A percentile compares a stretch with the other conserved stretches of the same genome.
These are phyloP conservation scores for Natrix natrix DNA, from an alignment of 2,797 vertebrate species.

Conservation along the genomic window DNA sequence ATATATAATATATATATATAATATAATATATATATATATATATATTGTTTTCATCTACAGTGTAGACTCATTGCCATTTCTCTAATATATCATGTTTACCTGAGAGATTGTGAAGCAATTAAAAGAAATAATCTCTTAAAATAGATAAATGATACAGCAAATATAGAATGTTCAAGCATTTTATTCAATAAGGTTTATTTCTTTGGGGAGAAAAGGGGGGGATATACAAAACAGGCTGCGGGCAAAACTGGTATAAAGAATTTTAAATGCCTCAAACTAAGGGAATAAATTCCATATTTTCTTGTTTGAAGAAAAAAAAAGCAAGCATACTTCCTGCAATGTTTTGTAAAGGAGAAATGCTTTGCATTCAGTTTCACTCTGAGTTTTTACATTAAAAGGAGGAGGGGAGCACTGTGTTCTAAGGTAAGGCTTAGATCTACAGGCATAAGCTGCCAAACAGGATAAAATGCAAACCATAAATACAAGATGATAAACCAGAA, in stretches of 20 bases:
- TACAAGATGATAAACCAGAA: slow-evolving; percentile 29
- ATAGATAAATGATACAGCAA: not conserved
- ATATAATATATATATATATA: too few species aligned
- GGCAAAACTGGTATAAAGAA: not conserved
- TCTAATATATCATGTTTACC: not conserved
- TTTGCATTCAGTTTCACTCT: slow-evolving; percentile 35
- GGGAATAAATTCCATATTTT: not conserved
- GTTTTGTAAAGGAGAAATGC: not conserved
- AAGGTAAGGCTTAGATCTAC: not conserved
- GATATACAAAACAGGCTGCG: not conserved
- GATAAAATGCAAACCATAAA: slow-evolving; percentile 14
- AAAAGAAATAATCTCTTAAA: not conserved
- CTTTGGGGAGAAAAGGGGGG: not conserved
- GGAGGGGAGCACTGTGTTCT: accelerated
- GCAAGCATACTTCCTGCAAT: not conserved
- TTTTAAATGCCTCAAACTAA: not conserved
- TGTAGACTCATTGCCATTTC: not conserved
- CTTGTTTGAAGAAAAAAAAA: not conserved
- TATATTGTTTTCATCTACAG: not conserved
- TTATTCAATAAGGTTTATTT: not conserved
- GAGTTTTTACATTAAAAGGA: not conserved
- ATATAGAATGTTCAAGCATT: accelerated
- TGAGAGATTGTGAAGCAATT: not conserved
- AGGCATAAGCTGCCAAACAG: slow-evolving; percentile 13
- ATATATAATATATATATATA: too few species aligned